Conservation (phyloP, 2,113 vertebrate genomes). For the Lathamus discolor region DNA sequence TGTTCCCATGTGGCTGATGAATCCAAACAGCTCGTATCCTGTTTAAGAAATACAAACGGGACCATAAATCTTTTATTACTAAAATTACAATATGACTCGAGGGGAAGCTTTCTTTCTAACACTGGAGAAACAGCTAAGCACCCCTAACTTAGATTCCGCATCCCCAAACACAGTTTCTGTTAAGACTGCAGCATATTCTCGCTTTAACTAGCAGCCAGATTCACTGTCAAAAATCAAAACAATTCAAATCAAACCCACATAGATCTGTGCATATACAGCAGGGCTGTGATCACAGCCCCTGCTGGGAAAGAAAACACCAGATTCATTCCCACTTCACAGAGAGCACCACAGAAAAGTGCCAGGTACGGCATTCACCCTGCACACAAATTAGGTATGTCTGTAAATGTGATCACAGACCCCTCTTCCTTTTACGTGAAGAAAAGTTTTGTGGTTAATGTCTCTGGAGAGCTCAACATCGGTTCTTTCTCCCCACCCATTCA, state of each 20-base stretch:
- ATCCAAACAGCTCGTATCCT: slow-evolving; percentile 96
- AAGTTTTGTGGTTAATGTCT: not conserved
- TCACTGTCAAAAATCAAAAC: not conserved
- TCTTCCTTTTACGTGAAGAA: not conserved
- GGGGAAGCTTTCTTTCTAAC: not conserved
- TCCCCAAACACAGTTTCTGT: not conserved
- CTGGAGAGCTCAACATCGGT: not conserved
- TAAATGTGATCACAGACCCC: not conserved
- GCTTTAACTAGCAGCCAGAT: not conserved
- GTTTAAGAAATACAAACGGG: slow-evolving; percentile 22
- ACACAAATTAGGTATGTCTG: not conserved
- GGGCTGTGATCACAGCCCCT: not conserved
- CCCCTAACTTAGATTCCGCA: not conserved
- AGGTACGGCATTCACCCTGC: not conserved
- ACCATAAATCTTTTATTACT: not conserved
- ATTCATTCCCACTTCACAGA: not conserved
- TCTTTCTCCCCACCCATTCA: not conserved
- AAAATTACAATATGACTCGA: not conserved
- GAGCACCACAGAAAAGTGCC: not conserved
- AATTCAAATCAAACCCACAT: not conserved
- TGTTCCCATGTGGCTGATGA: slow-evolving; percentile 98
- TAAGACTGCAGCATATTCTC: not conserved
- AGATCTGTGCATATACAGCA: not conserved
- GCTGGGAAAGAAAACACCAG: not conserved
- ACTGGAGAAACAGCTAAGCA: not conserved